Evolutionary conservation across 2,113 vertebrate genomes (phyloP).

Genomic region (Crocuta crocuta): DNA sequence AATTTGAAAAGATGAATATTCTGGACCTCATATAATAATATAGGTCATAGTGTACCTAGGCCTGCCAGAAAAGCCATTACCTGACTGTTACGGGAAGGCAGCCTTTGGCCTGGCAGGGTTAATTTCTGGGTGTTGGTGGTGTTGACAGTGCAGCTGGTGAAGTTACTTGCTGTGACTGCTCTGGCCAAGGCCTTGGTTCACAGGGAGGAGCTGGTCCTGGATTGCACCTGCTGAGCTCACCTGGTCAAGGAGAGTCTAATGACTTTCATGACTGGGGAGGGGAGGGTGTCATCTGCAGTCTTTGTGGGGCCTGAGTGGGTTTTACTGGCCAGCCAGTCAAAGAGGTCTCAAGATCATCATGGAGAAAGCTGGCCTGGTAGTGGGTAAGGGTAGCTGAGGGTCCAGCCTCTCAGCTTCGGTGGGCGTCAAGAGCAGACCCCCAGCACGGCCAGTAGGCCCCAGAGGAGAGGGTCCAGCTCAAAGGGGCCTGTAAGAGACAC

Average conservation of each 20-base stretch:
- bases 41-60: not conserved
- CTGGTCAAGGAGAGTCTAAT: not conserved
- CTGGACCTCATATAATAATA: too few relatives aligned
- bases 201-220: not conserved
- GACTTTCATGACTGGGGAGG: not conserved
- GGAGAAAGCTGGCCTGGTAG: not conserved
- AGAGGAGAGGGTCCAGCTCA: not conserved
- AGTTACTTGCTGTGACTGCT: not conserved
- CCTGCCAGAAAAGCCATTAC: not conserved
- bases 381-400: not conserved
- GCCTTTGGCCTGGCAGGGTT: not conserved
- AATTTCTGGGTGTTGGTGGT: not conserved
- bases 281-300: not conserved
- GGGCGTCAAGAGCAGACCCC: not conserved
- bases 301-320: not conserved
- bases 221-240: too few relatives aligned
- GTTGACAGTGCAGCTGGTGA: not conserved
- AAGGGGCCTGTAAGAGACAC: not conserved
- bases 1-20: not conserved
- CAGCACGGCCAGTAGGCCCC: not conserved
- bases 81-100: not conserved
- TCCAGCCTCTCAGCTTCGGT: not conserved
- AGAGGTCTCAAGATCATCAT: not conserved
- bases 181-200: accelerated
- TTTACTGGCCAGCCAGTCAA: not conserved